These are phyloP conservation scores for Arctocebus calabarensis DNA, from an alignment of 2,797 vertebrate species.

Conservation along the genomic window DNA sequence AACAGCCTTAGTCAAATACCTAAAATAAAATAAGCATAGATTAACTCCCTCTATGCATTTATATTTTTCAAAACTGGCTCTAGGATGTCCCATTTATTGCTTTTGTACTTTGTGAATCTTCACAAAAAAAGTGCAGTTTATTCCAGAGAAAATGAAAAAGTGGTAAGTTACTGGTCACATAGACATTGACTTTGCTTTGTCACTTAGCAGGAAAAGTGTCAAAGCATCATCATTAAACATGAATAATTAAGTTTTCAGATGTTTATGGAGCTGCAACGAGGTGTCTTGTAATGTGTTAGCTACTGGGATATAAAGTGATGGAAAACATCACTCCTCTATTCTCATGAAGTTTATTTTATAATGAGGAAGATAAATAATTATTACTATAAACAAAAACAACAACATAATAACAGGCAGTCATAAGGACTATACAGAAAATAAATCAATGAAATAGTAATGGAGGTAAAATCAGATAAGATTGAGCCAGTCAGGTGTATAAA, in stretches of 20 bases:
- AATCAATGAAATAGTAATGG: background rate
- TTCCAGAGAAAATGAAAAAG: background rate
- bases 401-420: background rate
- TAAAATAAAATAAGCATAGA: conserved; percentile 21
- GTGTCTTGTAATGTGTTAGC: background rate
- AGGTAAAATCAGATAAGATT: background rate
- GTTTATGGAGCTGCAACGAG: background rate
- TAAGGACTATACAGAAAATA: background rate
- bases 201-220: background rate
- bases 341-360: background rate
- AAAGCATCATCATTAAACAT: background rate
- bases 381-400: background rate
- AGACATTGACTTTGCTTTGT: background rate
- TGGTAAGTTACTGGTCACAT: background rate
- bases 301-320: background rate
- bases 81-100: background rate
- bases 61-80: background rate
- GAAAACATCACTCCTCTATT: background rate
- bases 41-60: conserved; percentile 33
- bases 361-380: background rate
- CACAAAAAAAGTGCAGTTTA: background rate
- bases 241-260: background rate
- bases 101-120: conserved; percentile 1
- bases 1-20: conserved; percentile 57
- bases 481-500: background rate